Evolutionary conservation across 1,140 invertebrate species (phyloP).

Genomic region (Bilobella aurantiaca): DNA sequence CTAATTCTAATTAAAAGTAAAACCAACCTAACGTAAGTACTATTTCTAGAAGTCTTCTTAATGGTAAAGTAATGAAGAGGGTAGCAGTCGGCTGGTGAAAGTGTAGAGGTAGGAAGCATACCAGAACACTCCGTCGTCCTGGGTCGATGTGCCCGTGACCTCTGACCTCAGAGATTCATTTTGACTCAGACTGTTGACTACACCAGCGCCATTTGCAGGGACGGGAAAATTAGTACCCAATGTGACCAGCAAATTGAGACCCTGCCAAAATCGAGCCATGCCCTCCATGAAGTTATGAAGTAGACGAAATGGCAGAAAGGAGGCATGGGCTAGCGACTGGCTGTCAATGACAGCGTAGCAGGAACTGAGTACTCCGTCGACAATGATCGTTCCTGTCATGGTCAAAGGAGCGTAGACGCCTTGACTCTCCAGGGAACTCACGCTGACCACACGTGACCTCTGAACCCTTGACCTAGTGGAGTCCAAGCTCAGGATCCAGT

Average conservation of each 20-base stretch:
- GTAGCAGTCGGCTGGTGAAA: conserved; percentile 57
- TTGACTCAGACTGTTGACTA: not conserved
- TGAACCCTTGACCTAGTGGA: conserved; percentile 33
- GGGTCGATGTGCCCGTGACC: not conserved
- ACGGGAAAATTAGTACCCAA: conserved; percentile 31
- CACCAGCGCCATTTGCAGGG: conserved; percentile 21
- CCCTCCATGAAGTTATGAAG: conserved; percentile 40
- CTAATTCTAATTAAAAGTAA: too few species aligned
- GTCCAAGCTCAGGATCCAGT: conserved; percentile 43
- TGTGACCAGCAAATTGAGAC: conserved; percentile 27
- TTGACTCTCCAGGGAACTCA: conserved; percentile 46
- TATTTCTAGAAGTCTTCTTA: too few species aligned
- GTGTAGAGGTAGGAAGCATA: conserved; percentile 69
- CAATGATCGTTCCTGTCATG: conserved; percentile 69
- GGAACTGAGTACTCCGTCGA: conserved; percentile 80
- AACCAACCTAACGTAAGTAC: too few species aligned
- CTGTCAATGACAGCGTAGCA: conserved; percentile 86
- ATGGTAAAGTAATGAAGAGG: conserved; percentile 40
- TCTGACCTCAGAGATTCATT: not conserved
- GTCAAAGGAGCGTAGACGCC: conserved; percentile 89
- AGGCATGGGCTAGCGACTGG: conserved; percentile 70
- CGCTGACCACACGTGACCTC: conserved; percentile 48
- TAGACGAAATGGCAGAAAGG: conserved; percentile 65
- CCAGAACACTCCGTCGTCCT: conserved; percentile 62
- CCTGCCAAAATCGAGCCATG: conserved; percentile 29